Evolutionary conservation across 2,797 vertebrate species (phyloP).

Genomic region (Orientallactaga sibirica): DNA sequence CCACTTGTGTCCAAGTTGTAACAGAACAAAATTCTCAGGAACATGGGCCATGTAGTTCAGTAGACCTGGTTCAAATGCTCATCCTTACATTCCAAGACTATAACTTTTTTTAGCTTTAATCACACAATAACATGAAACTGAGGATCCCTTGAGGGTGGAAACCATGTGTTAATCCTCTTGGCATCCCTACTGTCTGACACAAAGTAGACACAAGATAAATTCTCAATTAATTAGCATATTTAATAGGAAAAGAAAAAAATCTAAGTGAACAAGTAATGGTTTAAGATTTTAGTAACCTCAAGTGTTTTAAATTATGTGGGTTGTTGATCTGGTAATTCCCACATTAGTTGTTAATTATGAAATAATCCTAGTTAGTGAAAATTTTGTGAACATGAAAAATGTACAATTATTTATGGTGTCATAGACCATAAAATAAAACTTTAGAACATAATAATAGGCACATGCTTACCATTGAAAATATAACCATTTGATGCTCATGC

Average conservation of each 20-base stretch:
- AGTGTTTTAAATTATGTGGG: slow-evolving; percentile 24
- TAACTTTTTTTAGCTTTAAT: neutral
- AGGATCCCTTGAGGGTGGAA: neutral
- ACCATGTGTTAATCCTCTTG: neutral
- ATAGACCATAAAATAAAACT: slow-evolving; percentile 35
- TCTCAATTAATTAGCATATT: neutral
- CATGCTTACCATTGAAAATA: slow-evolving; percentile 44
- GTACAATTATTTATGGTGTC: slow-evolving; percentile 17
- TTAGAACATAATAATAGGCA: neutral
- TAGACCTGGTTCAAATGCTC: neutral
- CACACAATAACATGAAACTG: neutral
- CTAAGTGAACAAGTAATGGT: slow-evolving; percentile 24
- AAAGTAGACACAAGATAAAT: slow-evolving; percentile 21
- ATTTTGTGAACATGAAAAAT: neutral
- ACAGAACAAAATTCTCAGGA: neutral
- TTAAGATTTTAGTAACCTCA: slow-evolving; percentile 34
- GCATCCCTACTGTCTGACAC: neutral
- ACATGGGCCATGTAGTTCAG: neutral
- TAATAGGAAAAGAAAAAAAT: slow-evolving; percentile 13
- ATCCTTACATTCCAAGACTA: neutral
- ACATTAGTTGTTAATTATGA: slow-evolving; percentile 27
- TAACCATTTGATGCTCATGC: neutral
- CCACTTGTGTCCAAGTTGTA: neutral
- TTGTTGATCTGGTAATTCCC: slow-evolving; percentile 48
- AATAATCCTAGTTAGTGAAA: slow-evolving; percentile 50